phyloP scores from a whole-genome alignment of 2,113 vertebrate genomes.

The Microcebus griseorufus region DNA sequence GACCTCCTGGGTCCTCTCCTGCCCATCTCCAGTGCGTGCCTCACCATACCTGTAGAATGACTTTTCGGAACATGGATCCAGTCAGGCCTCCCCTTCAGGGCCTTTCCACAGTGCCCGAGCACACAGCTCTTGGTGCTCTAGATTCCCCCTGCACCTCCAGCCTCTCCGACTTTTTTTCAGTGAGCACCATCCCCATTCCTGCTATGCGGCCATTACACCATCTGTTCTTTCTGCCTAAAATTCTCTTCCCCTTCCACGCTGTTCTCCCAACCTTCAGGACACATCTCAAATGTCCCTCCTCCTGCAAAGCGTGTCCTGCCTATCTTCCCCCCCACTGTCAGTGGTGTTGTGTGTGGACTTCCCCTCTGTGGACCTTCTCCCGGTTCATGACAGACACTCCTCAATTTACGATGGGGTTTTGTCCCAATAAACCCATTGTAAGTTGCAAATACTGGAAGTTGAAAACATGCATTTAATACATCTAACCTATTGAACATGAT shows the following conservation, averaged over 20 bases:
- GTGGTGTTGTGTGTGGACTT: background rate
- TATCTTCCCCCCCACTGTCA: background rate
- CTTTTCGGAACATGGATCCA: background rate
- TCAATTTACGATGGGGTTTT: background rate
- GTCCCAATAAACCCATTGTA: background rate
- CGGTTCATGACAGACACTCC: background rate
- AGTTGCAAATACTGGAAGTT: background rate
- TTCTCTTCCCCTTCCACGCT: background rate
- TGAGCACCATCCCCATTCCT: background rate
- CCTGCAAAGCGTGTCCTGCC: background rate
- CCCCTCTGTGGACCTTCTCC: background rate
- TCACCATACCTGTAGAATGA: background rate
- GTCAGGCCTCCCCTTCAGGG: background rate
- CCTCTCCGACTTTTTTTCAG: background rate
- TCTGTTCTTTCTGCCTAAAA: background rate
- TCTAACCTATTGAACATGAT: background rate
- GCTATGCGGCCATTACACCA: background rate
- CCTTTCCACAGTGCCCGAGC: background rate
- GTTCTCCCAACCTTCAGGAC: background rate
- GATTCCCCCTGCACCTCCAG: background rate
- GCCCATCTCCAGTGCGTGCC: background rate
- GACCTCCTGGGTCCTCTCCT: background rate
- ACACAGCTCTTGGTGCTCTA: background rate
- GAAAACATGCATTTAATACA: background rate
- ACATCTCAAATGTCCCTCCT: background rate